Evolutionary conservation across 2,113 vertebrate species (phyloP).

Genomic region (Tyto alba): DNA sequence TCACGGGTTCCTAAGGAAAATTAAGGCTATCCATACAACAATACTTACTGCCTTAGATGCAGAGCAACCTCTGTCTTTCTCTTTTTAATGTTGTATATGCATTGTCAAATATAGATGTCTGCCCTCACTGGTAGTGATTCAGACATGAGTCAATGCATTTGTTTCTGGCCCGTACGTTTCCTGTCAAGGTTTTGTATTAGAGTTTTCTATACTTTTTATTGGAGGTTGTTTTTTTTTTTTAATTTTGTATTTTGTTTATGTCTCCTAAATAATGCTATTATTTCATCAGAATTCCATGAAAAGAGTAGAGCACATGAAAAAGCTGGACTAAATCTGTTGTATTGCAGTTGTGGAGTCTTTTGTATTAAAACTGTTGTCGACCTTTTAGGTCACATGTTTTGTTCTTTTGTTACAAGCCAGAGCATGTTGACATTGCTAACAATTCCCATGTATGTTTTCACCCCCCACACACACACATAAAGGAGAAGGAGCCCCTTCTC

Average conservation of each 20-base stretch:
- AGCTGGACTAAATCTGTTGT: not conserved
- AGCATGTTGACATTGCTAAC: not conserved
- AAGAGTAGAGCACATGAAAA: not conserved
- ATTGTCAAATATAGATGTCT: not conserved
- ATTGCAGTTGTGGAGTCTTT: not conserved
- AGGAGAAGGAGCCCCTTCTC: not conserved
- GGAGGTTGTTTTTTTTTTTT: not conserved
- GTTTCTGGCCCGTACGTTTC: not conserved
- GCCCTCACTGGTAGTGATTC: not conserved
- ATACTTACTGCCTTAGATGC: not conserved
- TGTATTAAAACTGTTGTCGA: not conserved
- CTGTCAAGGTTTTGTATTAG: not conserved
- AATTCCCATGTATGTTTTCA: not conserved
- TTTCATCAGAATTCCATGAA: not conserved
- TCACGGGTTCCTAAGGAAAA: not conserved
- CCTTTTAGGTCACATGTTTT: not conserved
- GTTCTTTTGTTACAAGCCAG: not conserved
- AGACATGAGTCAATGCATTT: not conserved
- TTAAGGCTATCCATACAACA: rapidly evolving
- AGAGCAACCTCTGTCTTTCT: not conserved
- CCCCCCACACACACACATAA: not conserved
- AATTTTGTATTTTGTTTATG: not conserved
- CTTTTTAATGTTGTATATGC: rapidly evolving
- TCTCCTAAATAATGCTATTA: not conserved
- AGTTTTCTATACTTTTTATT: not conserved